Evolutionary conservation across 1,140 invertebrate genomes (phyloP).

Genomic region (Lutraria rhynchaena): DNA sequence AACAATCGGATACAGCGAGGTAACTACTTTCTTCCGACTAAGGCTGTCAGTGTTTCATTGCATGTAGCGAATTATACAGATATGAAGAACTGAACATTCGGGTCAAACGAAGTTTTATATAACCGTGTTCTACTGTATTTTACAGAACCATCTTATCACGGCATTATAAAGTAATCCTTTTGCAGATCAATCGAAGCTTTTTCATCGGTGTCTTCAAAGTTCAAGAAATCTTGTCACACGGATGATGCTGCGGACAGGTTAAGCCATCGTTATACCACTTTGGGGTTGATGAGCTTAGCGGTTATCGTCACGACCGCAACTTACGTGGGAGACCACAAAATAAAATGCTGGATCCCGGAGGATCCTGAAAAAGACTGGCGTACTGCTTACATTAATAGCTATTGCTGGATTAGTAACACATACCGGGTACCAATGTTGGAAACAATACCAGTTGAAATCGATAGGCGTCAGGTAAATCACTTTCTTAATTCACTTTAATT

Average conservation of each 20-base stretch:
- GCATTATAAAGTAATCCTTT: no score
- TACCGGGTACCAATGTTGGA: constrained; percentile 84
- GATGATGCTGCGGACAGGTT: constrained; percentile 69
- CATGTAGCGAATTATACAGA: no score
- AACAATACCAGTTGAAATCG: constrained; percentile 69
- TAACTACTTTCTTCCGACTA: no score
- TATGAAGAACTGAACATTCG: no score
- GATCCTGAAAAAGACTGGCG: constrained; percentile 64
- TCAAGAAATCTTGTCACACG: constrained; percentile 26
- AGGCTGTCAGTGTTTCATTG: no score
- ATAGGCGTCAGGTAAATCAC: constrained; percentile 57
- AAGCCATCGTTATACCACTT: constrained; percentile 65
- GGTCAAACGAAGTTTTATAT: no score
- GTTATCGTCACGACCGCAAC: constrained; percentile 68
- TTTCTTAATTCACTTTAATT: no score
- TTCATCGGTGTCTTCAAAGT: not conserved
- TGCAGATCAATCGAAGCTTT: constrained; percentile 6
- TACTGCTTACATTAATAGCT: constrained; percentile 88
- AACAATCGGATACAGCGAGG: no score
- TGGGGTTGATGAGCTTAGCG: constrained; percentile 65
- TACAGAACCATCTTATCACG: no score
- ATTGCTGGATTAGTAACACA: constrained; percentile 98
- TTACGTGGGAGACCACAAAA: constrained; percentile 82
- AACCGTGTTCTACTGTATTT: no score
- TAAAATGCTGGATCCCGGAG: constrained; percentile 79